Evolutionary conservation across 2,113 vertebrate genomes (phyloP).

Genomic region (Chaenogobius annularis): DNA sequence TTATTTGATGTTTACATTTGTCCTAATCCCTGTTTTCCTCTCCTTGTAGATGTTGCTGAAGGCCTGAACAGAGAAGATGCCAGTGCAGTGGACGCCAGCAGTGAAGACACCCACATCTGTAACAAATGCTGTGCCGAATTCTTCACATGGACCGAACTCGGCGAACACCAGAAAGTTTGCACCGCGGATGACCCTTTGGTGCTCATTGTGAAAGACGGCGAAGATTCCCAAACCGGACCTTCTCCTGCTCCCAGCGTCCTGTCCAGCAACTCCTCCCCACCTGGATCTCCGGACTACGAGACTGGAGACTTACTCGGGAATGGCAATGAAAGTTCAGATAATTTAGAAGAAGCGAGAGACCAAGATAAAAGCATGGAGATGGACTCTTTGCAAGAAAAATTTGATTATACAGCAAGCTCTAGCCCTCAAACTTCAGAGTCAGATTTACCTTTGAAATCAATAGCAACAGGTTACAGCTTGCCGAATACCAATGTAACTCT

Average conservation of each 20-base stretch:
- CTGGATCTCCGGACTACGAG: slow-evolving; percentile 78
- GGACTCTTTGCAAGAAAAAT: slow-evolving; percentile 73
- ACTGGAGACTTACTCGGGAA: slow-evolving; percentile 59
- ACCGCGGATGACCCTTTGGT: slow-evolving; percentile 85
- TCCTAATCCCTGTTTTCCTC: slow-evolving; percentile 25
- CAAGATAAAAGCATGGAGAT: slow-evolving; percentile 88
- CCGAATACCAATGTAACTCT: slow-evolving; percentile 95
- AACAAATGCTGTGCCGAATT: slow-evolving; percentile 91
- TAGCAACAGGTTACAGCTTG: slow-evolving; percentile 79
- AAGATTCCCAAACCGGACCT: slow-evolving; percentile 78
- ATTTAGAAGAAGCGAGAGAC: slow-evolving; percentile 73
- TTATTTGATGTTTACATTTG: neutral
- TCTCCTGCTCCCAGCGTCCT: slow-evolving; percentile 77
- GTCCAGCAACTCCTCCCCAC: slow-evolving; percentile 81
- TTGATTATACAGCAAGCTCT: slow-evolving; percentile 38
- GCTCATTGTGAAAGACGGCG: slow-evolving; percentile 85
- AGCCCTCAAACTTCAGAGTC: slow-evolving; percentile 66
- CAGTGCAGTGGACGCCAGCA: slow-evolving; percentile 75
- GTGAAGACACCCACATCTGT: slow-evolving; percentile 87
- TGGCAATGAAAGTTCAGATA: slow-evolving; percentile 74
- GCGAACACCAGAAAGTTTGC: slow-evolving; percentile 85
- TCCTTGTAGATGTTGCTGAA: slow-evolving; percentile 72
- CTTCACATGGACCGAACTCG: slow-evolving; percentile 88
- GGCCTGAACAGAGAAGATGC: slow-evolving; percentile 77
- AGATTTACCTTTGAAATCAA: slow-evolving; percentile 73